Base-by-base conservation (phyloP, 1,140 invertebrate species). In the Coptotermes formosanus region DNA sequence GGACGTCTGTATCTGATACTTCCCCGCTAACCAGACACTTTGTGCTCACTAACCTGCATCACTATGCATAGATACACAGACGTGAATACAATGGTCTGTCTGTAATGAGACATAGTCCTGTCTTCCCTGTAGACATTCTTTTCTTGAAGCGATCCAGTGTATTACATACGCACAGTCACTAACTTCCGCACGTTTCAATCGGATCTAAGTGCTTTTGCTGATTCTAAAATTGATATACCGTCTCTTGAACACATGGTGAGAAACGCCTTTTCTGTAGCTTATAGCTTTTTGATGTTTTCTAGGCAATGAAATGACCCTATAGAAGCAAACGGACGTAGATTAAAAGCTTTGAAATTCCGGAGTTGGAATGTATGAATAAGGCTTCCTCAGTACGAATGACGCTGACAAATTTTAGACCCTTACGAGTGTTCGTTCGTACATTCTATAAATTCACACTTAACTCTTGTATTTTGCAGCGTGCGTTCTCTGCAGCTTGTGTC, bases 131-230 rank as follows among this genome's bases (percentile, higher is more conserved):
- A 55, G 52, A 4, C 64, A n/a, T 25, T 30, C 4, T 25, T 75
- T 12, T 25, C 25, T 55, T 16, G 19, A 55, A 55, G 52, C 0
- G 19, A 4, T 16, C 52, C 25, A 38, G 25, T n/a, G 3, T 14
- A 6, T n/a, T 75, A 75, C 64, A 14, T 30, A 75, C 52, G 52
- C 25, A 75, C 3, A 6, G n/a, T 11, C 64, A 7, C 64, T 55
- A 55, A 55, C 7, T 30, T 75, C 30, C 64, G n/a, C 64, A 75
- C 64, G 64, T 75, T 75, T 75, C 64, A 75, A 75, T 75, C 64
- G 14, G n/a, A 75, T 75, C 64, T 75, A 75, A 75, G 64, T 75
- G 64, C 64, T 75, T 75, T 75, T 75, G n/a, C 64, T 75, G 64
- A 75, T 75, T 75, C 25, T 30, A 12, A 75, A 75, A 75, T 16